Evolutionary conservation across 2,113 vertebrate species (phyloP).

Genomic region (Silurus asotus): DNA sequence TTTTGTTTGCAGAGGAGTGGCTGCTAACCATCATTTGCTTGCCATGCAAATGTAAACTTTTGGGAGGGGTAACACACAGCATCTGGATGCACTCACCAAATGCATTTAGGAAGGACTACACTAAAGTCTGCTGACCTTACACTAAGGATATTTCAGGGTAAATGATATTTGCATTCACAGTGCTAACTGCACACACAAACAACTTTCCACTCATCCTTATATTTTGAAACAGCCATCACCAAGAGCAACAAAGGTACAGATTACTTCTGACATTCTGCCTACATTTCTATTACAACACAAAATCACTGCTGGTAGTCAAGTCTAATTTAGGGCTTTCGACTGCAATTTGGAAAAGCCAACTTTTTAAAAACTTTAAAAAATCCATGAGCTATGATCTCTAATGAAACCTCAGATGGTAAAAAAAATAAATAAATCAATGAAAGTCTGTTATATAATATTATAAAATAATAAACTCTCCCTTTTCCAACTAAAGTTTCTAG

Average conservation of each 20-base stretch:
- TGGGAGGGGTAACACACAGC: neutral
- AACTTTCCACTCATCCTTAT: neutral
- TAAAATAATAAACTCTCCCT: neutral
- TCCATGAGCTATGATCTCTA: neutral
- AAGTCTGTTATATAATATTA: neutral
- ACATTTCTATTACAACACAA: neutral
- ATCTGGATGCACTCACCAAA: neutral
- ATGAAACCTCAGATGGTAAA: neutral
- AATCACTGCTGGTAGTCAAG: neutral
- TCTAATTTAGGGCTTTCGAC: neutral
- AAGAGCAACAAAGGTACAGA: neutral
- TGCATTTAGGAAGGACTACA: neutral
- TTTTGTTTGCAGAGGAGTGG: slow-evolving; percentile 1
- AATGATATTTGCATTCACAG: slow-evolving; percentile 1
- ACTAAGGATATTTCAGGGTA: neutral
- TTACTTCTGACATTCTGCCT: neutral
- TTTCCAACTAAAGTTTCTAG: neutral
- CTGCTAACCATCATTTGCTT: slow-evolving; percentile 36
- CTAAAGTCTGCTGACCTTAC: slow-evolving; percentile 2
- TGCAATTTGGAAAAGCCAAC: neutral
- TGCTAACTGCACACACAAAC: neutral
- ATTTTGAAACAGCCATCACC: neutral
- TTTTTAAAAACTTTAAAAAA: neutral
- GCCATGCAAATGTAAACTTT: slow-evolving; percentile 24
- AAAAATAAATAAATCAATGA: neutral